Conservation (phyloP, 2,888 invertebrate species). For the Pseudococcus longispinus region DNA sequence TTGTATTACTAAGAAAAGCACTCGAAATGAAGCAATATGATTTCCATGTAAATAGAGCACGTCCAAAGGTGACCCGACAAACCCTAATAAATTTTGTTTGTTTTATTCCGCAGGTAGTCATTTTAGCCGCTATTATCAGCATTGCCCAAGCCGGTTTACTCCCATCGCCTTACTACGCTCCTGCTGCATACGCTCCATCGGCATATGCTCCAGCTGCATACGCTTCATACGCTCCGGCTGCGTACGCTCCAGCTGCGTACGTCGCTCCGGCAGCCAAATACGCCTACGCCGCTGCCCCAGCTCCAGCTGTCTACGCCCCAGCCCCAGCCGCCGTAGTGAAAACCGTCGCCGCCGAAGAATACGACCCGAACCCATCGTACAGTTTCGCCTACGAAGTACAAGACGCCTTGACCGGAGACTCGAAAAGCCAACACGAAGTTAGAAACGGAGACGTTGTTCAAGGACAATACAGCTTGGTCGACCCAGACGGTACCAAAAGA, state of each 20-base stretch:
- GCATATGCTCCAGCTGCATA: constrained; percentile 30
- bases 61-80: neutral
- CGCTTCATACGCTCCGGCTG: constrained; percentile 9
- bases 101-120: constrained; percentile 12
- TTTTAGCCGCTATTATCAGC: constrained; percentile 35
- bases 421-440: constrained; percentile 60
- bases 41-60: neutral
- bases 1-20: neutral
- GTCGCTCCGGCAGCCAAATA: neutral
- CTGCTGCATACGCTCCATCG: constrained; percentile 20
- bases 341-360: constrained; percentile 59
- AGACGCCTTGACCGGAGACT: constrained; percentile 60
- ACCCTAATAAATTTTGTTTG: neutral
- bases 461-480: constrained; percentile 60
- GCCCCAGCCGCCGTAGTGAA: constrained; percentile 66
- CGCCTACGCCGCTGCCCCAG: constrained; percentile 33
- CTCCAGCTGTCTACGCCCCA: constrained; percentile 18
- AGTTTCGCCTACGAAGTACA: constrained; percentile 60
- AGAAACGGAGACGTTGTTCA: constrained; percentile 60
- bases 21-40: neutral
- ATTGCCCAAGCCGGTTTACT: constrained; percentile 50
- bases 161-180: constrained; percentile 22
- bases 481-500: constrained; percentile 60
- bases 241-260: constrained; percentile 35
- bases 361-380: constrained; percentile 60